phyloP scores from a whole-genome alignment of 2,113 vertebrate species.

The Perca flavescens region DNA sequence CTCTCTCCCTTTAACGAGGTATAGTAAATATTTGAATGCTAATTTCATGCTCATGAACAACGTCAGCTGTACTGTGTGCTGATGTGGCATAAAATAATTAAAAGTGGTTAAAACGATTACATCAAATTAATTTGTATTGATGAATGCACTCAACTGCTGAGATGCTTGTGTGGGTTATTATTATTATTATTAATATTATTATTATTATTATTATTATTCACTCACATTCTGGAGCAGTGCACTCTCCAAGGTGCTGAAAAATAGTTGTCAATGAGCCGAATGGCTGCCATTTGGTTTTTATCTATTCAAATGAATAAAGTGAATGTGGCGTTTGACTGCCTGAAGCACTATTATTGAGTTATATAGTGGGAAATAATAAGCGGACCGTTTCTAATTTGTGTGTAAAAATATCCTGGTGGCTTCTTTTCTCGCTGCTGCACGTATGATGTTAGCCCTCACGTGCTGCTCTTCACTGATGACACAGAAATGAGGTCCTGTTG shows the following conservation, averaged over 20 bases:
- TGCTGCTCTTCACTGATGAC: constrained; percentile 40
- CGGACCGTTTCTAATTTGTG: constrained; percentile 42
- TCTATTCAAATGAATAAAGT: constrained; percentile 2
- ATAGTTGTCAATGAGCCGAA: constrained; percentile 34
- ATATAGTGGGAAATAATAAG: constrained; percentile 38
- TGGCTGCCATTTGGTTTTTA: constrained; percentile 30
- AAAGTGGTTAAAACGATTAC: constrained; percentile 73
- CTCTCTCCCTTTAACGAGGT: constrained; percentile 36
- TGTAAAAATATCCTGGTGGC: constrained; percentile 50
- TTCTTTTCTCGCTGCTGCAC: constrained; percentile 45
- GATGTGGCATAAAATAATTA: constrained; percentile 77
- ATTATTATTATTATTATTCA: constrained; percentile 5
- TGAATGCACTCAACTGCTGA: constrained; percentile 60
- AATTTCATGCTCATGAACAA: constrained; percentile 72
- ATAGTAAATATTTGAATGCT: constrained; percentile 69
- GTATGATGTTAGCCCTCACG: constrained; percentile 9
- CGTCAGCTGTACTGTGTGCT: constrained; percentile 62
- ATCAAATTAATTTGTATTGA: constrained; percentile 76
- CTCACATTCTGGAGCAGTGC: constrained; percentile 5
- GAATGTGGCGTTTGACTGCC: constrained; percentile 22
- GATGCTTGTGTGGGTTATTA: constrained; percentile 43
- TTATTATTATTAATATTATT: constrained; percentile 30
- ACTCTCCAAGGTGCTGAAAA: constrained; percentile 76
- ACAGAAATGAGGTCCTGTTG: constrained; percentile 63
- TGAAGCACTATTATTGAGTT: constrained; percentile 14